A percentile compares a stretch with the other conserved stretches of the same genome.
phyloP scores from a whole-genome alignment of 92 coral and sea anemone species.

The Pocillopora grandis region DNA sequence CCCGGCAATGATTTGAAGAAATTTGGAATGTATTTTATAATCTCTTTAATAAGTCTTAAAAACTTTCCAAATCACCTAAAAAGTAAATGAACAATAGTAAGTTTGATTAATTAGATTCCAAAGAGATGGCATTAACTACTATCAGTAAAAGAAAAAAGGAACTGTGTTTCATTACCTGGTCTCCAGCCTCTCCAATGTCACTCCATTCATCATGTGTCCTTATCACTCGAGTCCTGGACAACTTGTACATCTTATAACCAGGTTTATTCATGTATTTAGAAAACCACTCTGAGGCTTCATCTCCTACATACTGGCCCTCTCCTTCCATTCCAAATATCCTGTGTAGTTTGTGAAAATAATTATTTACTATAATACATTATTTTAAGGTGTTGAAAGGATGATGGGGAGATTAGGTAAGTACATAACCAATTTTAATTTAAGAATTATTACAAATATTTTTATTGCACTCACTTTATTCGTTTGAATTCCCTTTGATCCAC shows the following conservation, averaged over 20 bases:
- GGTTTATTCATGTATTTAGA: conserved; percentile 50
- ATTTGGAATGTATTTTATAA: no score
- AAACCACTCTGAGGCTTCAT: conserved; percentile 66
- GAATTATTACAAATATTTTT: neutral
- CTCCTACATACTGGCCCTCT: conserved; percentile 69
- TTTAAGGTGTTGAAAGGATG: neutral
- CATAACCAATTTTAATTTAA: no score
- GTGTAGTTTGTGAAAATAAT: neutral
- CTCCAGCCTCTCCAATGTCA: conserved; percentile 48
- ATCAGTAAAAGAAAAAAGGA: no score
- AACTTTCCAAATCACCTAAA: no score
- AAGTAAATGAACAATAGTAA: no score
- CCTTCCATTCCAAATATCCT: conserved; percentile 51
- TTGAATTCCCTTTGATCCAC: conserved; percentile 16
- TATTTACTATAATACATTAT: neutral
- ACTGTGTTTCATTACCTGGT: conserved; percentile 36
- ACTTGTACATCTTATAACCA: conserved; percentile 55
- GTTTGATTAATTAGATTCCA: no score
- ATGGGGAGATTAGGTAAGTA: neutral
- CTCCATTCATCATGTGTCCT: conserved; percentile 56
- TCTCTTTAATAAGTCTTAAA: no score
- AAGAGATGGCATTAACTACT: no score
- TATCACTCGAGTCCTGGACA: conserved; percentile 49
- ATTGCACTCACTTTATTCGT: neutral
- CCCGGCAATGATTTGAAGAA: no score